Conservation (phyloP, 2,797 vertebrate species). For the Hemitrygon akajei region DNA sequence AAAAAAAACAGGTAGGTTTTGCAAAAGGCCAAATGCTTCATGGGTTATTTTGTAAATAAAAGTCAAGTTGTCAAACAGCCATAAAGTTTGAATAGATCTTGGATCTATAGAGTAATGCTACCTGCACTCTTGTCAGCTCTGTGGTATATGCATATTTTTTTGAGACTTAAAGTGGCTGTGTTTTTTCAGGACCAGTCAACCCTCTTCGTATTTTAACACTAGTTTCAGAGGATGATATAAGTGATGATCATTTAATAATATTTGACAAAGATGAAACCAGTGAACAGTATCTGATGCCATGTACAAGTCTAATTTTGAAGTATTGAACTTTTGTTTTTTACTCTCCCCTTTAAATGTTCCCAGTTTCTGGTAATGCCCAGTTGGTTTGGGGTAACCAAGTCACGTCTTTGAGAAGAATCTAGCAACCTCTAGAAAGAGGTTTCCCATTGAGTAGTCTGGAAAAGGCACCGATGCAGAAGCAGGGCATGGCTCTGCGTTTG, state of each 20-base stretch:
- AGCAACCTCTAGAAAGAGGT: background rate
- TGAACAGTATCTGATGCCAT: background rate
- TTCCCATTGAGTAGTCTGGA: background rate
- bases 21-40: background rate
- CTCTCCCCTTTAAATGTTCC: background rate
- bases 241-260: no score
- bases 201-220: background rate
- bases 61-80: background rate
- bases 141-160: background rate
- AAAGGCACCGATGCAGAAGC: background rate
- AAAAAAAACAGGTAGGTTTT: background rate
- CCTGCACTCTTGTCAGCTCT: background rate
- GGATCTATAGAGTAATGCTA: background rate
- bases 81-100: background rate
- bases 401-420: background rate
- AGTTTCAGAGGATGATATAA: background rate
- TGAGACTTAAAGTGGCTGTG: background rate
- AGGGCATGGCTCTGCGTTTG: background rate
- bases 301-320: background rate
- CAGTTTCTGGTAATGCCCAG: background rate
- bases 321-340: background rate
- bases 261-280: background rate
- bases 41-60: background rate
- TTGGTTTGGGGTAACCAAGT: background rate
- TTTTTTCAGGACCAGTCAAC: background rate